A percentile compares a stretch with the other conserved stretches of the same genome.
phyloP scores from a whole-genome alignment of 2,113 vertebrate species.

The Heterochromis multidens region DNA sequence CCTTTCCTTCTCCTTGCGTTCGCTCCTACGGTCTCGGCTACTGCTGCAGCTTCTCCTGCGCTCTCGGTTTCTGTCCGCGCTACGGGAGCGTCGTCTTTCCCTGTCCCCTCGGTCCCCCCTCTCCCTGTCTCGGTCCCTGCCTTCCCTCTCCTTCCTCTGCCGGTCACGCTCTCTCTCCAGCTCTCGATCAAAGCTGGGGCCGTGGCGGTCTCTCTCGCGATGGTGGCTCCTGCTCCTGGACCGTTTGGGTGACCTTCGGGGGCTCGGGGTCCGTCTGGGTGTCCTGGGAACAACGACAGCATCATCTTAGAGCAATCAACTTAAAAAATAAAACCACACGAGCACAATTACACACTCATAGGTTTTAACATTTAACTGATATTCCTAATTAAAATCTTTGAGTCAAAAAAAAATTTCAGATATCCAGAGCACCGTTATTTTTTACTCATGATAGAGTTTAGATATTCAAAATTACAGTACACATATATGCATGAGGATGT shows the following conservation, averaged over 20 bases:
- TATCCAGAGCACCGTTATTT: too few species aligned
- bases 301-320: neutral
- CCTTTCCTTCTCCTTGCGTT: constrained; percentile 86
- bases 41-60: constrained; percentile 58
- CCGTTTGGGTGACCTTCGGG: constrained; percentile 88
- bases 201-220: constrained; percentile 85
- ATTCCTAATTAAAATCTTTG: too few species aligned
- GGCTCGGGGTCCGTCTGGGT: constrained; percentile 87
- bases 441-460: neutral
- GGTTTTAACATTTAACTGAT: neutral
- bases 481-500: neutral
- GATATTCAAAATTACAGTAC: neutral
- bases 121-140: constrained; percentile 80
- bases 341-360: neutral
- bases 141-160: constrained; percentile 88
- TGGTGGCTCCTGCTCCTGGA: constrained; percentile 95
- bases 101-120: constrained; percentile 71
- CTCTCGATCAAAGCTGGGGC: constrained; percentile 93
- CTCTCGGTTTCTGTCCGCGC: constrained; percentile 61
- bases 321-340: neutral
- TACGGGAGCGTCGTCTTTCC: constrained; percentile 66
- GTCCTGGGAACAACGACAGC: constrained; percentile 71
- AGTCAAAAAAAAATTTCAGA: too few species aligned
- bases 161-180: constrained; percentile 94
- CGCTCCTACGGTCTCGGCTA: constrained; percentile 66